Evolutionary conservation across 2,888 invertebrate species (phyloP), one percentile per base, ranked within the genome.

Genomic region (Smittia aterrima): DNA sequence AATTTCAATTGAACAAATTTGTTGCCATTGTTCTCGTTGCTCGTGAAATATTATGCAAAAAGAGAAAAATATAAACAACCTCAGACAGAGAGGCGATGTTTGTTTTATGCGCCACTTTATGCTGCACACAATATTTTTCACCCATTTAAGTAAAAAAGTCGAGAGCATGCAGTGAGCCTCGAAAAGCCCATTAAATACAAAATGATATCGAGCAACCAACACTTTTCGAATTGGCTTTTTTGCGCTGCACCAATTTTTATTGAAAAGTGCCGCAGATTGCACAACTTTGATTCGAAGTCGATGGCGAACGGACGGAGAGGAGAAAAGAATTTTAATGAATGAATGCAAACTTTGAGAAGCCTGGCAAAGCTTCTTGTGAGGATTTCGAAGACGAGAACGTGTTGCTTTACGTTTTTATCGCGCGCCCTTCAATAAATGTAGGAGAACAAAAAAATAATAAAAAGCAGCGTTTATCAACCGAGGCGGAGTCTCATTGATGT

Each of bases 401-500:
- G 58, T 58, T 58, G 58, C 58, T 3, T 22, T 58, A 58, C n/a
- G 20, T 58, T 58, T 58, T 58, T 58, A 58, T 58, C 58, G 18
- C 22, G 58, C 58, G 58, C 58, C 58, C n/a, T 58, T 58, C 58
- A 22, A 22, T 22, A 58, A 58, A 18, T 58, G 32, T 47, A 16
- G n/a, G n/a, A 3, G 3, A 47, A 47, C 11, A 47, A 47, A 11
- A 16, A 58, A 58, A 58, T 22, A 47, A n/a, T 13, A 47, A 47
- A 47, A 47, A 47, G 11, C 16, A 13, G 7, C n/a, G 7, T 58
- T 58, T 58, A 58, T 58, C 58, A 67, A 18, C 53, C 13, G 11
- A 71, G 70, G 70, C 70, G 54, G 70, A 71, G 70, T 71, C 47
- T 71, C 70, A 71, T 71, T 71, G 70, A 71, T 71, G 70, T 71